phyloP scores from a whole-genome alignment of 2,888 invertebrate genomes.

The Papilio gigon region DNA sequence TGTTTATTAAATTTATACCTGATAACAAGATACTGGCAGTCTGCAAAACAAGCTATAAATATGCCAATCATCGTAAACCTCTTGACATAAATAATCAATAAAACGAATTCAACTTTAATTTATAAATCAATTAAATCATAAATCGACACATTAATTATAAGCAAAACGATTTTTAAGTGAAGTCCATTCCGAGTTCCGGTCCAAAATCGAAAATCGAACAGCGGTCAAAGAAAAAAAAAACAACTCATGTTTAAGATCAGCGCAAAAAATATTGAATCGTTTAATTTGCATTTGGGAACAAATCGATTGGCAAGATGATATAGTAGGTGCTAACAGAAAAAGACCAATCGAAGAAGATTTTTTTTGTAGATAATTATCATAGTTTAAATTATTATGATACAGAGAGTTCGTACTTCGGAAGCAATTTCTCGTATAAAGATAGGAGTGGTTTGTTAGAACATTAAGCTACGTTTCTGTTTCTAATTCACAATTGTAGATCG shows the following conservation, averaged over 20 bases:
- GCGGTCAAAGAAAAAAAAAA: conserved; percentile 33
- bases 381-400: conserved; percentile 18
- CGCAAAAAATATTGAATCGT: conserved; percentile 38
- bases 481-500: conserved; percentile 10
- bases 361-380: conserved; percentile 31
- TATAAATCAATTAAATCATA: conserved; percentile 28
- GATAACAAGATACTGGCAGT: conserved; percentile 14
- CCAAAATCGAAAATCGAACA: conserved; percentile 37
- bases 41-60: conserved; percentile 28
- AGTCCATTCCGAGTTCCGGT: conserved; percentile 29
- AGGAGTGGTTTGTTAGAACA: conserved; percentile 11
- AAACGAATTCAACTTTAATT: conserved; percentile 24
- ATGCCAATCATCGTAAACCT: conserved; percentile 26
- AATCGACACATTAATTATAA: conserved; percentile 16
- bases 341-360: conserved; percentile 23
- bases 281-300: conserved; percentile 41
- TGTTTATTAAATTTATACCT: not conserved
- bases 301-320: conserved; percentile 41
- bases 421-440: conserved; percentile 28
- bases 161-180: conserved; percentile 11
- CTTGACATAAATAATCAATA: conserved; percentile 31
- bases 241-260: conserved; percentile 27
- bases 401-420: conserved; percentile 24
- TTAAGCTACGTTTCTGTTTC: not conserved
- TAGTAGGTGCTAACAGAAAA: conserved; percentile 29